phyloP scores from a whole-genome alignment of 2,797 vertebrate species.

The Anabas testudineus region DNA sequence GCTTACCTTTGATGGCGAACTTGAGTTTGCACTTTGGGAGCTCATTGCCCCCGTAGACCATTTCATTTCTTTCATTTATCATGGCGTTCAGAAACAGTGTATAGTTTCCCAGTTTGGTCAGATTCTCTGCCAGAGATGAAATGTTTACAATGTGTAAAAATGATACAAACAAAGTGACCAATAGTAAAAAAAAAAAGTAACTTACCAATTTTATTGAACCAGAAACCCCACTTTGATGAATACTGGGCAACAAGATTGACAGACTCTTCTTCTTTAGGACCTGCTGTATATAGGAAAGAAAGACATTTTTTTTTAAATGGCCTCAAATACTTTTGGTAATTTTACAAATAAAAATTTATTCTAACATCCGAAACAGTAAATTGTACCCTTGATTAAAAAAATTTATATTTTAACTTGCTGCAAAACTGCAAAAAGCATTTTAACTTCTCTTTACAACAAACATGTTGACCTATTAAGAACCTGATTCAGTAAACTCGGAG shows the following conservation, averaged over 20 bases:
- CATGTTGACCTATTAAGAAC: no score
- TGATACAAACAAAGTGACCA: not conserved
- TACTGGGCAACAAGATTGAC: slow-evolving; percentile 83
- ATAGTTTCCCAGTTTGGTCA: slow-evolving; percentile 87
- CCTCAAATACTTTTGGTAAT: no score
- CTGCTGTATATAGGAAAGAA: slow-evolving; percentile 81
- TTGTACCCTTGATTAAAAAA: no score
- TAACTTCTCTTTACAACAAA: no score
- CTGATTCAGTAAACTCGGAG: no score
- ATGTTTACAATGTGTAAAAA: slow-evolving; percentile 2
- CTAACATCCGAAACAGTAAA: no score
- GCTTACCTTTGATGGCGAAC: slow-evolving; percentile 90
- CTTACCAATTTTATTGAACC: slow-evolving; percentile 93
- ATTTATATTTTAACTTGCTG: no score
- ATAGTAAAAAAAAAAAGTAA: slow-evolving; percentile 15
- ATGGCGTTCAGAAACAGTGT: slow-evolving; percentile 87
- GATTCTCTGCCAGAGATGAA: slow-evolving; percentile 78
- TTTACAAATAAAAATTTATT: no score
- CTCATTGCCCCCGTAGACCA: slow-evolving; percentile 79
- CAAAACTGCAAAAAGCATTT: no score
- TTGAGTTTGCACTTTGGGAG: slow-evolving; percentile 87
- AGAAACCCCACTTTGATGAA: slow-evolving; percentile 86
- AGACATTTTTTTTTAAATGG: slow-evolving; percentile 13
- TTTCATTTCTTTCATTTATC: slow-evolving; percentile 83
- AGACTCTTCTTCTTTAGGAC: slow-evolving; percentile 80